Evolutionary conservation across 2,888 invertebrate species (phyloP), one percentile per base, ranked within the genome.

Genomic region (Zygothrica quintamaculata): DNA sequence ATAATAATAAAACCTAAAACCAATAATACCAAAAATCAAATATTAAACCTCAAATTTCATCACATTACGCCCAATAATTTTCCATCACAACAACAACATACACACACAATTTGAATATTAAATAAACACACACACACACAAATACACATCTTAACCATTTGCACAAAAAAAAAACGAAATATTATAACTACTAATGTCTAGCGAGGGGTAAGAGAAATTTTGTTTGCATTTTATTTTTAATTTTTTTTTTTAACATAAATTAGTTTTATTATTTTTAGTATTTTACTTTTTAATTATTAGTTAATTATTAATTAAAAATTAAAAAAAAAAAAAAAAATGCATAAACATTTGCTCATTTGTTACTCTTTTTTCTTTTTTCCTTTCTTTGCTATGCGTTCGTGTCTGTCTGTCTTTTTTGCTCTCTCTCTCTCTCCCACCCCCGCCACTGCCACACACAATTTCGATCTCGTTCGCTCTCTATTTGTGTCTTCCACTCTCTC

Each of bases 201-300:
- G 87, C 77, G 85, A 88, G 85, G 88, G 88, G 87, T 88, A 88
- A 88, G 87, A 86, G 61, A 76, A 67, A 77, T 56, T 18, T 57
- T n/a, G n/a, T n/a, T n/a, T n/a, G n/a, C n/a, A n/a, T n/a, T n/a
- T n/a, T n/a, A n/a, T 51, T 66, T 56, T 73, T 50, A 52, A 69
- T 75, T 58, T 75, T 26, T 66, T 68, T 80, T 73, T 47, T 22
- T 37, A 58, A 66, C 25, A 25, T 13, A 40, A 29, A 36, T 15
- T 48, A 47, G 39, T 12, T 16, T 50, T 39, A 47, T 65, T 43
- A 46, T 58, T 48, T 51, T 61, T 56, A 52, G 40, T 44, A 46
- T 31, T 8, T 18, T 26, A 25, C 53, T 44, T 34, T 48, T 26
- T 12, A n/a, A 18, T 65, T 53, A 55, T 56, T 47, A 50, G 64